Evolutionary conservation across 2,113 vertebrate species (phyloP).

Genomic region (Hippocampus comes): DNA sequence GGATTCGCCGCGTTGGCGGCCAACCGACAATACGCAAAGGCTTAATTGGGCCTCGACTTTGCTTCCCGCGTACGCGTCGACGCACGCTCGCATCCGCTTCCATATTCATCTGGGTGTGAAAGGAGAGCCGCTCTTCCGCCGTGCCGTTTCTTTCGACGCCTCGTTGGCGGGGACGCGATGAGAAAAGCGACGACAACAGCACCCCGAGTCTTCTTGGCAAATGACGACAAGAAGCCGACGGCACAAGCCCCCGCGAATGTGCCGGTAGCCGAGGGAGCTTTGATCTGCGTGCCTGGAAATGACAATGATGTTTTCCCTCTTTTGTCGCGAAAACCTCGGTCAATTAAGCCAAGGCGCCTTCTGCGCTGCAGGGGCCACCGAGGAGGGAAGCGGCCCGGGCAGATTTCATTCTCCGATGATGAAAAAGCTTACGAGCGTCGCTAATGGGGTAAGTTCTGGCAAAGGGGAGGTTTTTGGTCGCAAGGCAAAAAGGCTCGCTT

Average conservation of each 20-base stretch:
- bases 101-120: background rate
- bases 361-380: slow-evolving; percentile 50
- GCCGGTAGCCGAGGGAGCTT: slow-evolving; percentile 61
- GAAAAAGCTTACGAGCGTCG: slow-evolving; percentile 44
- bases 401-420: slow-evolving; percentile 63
- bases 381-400: slow-evolving; percentile 46
- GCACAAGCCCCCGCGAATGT: slow-evolving; percentile 57
- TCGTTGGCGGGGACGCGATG: slow-evolving; percentile 12
- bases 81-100: background rate
- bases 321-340: slow-evolving; percentile 57
- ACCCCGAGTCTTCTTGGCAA: slow-evolving; percentile 44
- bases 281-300: slow-evolving; percentile 69
- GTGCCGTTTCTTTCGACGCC: background rate
- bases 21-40: slow-evolving; percentile 16
- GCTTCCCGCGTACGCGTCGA: slow-evolving; percentile 7
- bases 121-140: background rate
- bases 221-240: slow-evolving; percentile 47
- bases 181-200: slow-evolving; percentile 33
- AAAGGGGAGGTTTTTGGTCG: slow-evolving; percentile 39
- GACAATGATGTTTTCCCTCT: slow-evolving; percentile 66
- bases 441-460: slow-evolving; percentile 46
- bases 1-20: slow-evolving; percentile 41
- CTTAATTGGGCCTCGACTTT: slow-evolving; percentile 32
- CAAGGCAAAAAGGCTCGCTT: slow-evolving; percentile 54
- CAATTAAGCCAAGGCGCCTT: slow-evolving; percentile 62